phyloP scores from a whole-genome alignment of 2,113 vertebrate species.

The Abramis brama region DNA sequence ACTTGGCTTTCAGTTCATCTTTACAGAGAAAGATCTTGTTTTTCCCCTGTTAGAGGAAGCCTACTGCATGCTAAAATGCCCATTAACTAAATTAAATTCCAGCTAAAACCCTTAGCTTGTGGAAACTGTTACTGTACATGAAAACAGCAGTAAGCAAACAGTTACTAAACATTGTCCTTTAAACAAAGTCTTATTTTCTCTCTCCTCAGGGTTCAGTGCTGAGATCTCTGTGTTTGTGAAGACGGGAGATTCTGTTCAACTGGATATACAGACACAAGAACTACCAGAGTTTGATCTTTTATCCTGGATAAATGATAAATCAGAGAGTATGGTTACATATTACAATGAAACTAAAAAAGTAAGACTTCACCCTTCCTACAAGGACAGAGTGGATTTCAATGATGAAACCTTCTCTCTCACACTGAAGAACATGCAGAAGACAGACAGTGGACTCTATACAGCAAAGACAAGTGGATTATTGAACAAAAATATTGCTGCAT shows the following conservation, averaged over 20 bases:
- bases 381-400: conserved; percentile 27
- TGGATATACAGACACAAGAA: neutral
- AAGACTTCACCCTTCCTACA: neutral
- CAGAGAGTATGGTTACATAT: neutral
- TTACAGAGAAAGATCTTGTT: neutral
- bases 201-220: conserved; percentile 13
- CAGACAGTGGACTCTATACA: conserved; percentile 28
- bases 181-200: neutral
- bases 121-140: too few relatives aligned
- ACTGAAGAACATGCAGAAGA: conserved; percentile 41
- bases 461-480: neutral
- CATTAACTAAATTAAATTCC: too few relatives aligned
- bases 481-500: neutral
- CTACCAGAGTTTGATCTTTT: neutral
- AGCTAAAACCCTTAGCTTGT: too few relatives aligned
- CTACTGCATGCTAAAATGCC: too few relatives aligned
- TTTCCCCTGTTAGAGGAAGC: too few relatives aligned
- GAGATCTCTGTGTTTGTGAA: neutral
- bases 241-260: neutral
- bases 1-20: neutral
- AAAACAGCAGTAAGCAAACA: neutral
- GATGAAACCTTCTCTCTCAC: neutral
- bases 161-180: neutral
- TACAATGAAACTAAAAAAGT: rapidly evolving
- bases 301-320: neutral